Conservation (phyloP, 37 sponge, comb jelly and placozoan species). For the Crambe crambe region DNA sequence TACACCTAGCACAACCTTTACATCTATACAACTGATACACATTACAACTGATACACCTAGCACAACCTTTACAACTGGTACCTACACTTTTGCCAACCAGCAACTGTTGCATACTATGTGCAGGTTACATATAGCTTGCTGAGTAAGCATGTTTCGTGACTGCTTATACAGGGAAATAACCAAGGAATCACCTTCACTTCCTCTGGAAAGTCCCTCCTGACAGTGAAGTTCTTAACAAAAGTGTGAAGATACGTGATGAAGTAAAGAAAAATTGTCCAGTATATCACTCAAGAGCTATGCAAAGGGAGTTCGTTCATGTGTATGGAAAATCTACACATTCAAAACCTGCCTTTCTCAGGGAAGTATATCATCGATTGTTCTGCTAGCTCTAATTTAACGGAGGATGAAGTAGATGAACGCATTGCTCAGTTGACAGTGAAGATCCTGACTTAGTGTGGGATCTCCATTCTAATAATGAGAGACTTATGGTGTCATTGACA, state of each 20-base stretch:
- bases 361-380: conserved; percentile 35
- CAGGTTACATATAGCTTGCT: no score
- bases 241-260: conserved; percentile 24
- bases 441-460: no score
- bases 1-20: no score
- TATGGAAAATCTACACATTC: conserved; percentile 43
- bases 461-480: conserved; percentile 23
- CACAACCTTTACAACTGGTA: no score
- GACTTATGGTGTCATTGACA: neutral
- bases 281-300: conserved; percentile 50
- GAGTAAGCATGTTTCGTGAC: no score
- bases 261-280: conserved; percentile 20
- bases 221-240: conserved; percentile 28
- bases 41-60: no score
- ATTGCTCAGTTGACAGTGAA: neutral
- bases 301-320: conserved; percentile 42
- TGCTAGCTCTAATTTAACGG: neutral
- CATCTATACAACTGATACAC: no score
- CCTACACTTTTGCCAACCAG: no score
- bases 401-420: conserved; percentile 22
- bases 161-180: no score
- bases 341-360: conserved; percentile 45
- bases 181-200: conserved; percentile 55
- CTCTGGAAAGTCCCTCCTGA: conserved; percentile 49
- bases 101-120: no score